These are phyloP conservation scores for Watsonalla cultraria DNA, from an alignment of 2,888 invertebrate species.

Conservation along the genomic window DNA sequence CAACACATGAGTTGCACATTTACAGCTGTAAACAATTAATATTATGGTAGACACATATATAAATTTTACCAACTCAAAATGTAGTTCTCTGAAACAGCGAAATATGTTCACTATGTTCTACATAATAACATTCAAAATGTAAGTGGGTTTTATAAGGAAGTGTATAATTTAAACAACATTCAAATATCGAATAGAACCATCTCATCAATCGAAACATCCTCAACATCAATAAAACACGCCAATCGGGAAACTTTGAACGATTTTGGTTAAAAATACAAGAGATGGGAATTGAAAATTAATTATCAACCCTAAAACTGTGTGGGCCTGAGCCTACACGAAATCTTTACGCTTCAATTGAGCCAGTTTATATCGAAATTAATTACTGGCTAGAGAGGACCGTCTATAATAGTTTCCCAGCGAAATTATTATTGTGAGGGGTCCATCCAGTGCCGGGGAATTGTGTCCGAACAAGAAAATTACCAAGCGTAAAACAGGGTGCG, in stretches of 20 bases:
- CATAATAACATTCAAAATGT: too few relatives aligned
- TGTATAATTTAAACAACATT: background rate
- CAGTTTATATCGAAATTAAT: conserved; percentile 76
- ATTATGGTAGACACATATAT: too few relatives aligned
- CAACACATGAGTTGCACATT: too few relatives aligned
- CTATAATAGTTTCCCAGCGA: conserved; percentile 75
- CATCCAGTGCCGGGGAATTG: conserved; percentile 56
- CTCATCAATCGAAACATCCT: background rate
- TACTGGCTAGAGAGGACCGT: conserved; percentile 74
- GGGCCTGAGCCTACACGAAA: conserved; percentile 66
- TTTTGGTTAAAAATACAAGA: conserved; percentile 55
- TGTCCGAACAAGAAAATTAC: conserved; percentile 79
- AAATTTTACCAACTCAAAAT: too few relatives aligned
- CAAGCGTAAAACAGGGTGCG: conserved; percentile 77
- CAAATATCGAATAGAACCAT: background rate
- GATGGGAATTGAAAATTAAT: conserved; percentile 55
- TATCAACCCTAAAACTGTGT: conserved; percentile 58
- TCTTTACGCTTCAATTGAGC: conserved; percentile 76
- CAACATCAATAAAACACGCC: conserved; percentile 13
- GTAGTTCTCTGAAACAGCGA: too few relatives aligned
- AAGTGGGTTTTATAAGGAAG: too few relatives aligned
- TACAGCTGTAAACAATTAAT: too few relatives aligned
- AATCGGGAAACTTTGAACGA: conserved; percentile 29
- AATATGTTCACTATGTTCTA: too few relatives aligned
- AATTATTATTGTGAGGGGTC: conserved; percentile 75